Conservation (phyloP, 1,140 invertebrate species). For the Cherax destructor region DNA sequence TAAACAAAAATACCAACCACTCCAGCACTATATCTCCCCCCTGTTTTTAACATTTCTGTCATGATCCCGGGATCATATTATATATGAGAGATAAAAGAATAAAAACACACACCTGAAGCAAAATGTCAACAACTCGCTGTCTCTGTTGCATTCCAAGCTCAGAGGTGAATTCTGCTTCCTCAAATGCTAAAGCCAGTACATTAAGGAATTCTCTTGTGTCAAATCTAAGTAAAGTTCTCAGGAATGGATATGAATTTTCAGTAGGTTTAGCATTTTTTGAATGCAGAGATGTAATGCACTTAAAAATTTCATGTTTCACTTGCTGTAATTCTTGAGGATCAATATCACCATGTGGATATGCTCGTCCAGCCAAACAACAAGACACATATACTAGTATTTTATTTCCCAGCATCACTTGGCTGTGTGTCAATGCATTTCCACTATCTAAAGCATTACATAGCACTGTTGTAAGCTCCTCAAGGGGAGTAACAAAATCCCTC, state of each 20-base stretch:
- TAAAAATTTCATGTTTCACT: constrained; percentile 84
- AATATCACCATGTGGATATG: constrained; percentile 91
- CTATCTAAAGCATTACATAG: constrained; percentile 68
- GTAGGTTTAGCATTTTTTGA: constrained; percentile 81
- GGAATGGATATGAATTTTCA: constrained; percentile 86
- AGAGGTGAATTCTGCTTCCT: constrained; percentile 86
- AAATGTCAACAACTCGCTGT: constrained; percentile 87
- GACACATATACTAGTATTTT: constrained; percentile 94
- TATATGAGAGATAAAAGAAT: not conserved
- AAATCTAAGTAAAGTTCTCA: constrained; percentile 88
- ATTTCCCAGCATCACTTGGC: constrained; percentile 83
- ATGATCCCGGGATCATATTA: too few relatives aligned
- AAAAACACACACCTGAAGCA: constrained; percentile 79
- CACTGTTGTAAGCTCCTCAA: constrained; percentile 85
- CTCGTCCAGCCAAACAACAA: constrained; percentile 93
- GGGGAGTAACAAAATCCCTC: constrained; percentile 87
- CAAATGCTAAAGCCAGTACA: constrained; percentile 90
- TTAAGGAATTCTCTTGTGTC: constrained; percentile 94
- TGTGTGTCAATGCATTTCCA: constrained; percentile 73
- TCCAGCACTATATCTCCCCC: too few relatives aligned
- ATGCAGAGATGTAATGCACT: constrained; percentile 79
- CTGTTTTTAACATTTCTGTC: too few relatives aligned
- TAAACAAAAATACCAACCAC: too few relatives aligned
- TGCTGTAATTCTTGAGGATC: constrained; percentile 81
- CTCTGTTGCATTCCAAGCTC: constrained; percentile 85